Conservation (phyloP, 2,113 vertebrate species). For the Murina feae region DNA sequence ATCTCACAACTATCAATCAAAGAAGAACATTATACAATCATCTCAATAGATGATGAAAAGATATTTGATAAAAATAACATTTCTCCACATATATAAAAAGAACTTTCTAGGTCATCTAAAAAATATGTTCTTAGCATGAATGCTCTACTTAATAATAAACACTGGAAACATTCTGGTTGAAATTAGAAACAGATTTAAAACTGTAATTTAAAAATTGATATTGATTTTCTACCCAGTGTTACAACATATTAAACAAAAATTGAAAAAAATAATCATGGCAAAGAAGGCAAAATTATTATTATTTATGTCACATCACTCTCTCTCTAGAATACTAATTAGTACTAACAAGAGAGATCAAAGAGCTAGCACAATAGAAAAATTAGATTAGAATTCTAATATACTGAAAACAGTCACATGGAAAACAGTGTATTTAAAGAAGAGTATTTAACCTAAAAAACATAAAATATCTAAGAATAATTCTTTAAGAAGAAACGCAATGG, state of each 20-base stretch:
- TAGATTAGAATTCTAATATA: background rate
- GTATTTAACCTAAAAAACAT: background rate
- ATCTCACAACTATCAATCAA: background rate
- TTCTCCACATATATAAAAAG: background rate
- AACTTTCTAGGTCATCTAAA: background rate
- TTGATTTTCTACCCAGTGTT: background rate
- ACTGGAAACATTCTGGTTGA: background rate
- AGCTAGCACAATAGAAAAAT: background rate
- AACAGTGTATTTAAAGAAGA: background rate
- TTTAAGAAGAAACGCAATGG: background rate
- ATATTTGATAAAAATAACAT: conserved; percentile 6
- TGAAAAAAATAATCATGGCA: background rate
- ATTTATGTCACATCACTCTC: background rate
- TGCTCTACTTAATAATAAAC: background rate
- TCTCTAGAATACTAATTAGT: background rate
- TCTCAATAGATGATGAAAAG: background rate
- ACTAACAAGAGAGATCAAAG: background rate
- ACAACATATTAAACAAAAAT: background rate
- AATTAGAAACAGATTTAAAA: background rate
- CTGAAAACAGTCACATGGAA: background rate
- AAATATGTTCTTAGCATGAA: background rate
- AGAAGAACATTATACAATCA: background rate
- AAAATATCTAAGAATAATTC: background rate
- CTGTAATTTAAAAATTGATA: background rate
- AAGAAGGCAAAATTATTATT: background rate